Evolutionary conservation across 2,113 vertebrate species (phyloP).

Genomic region (Mobula birostris): DNA sequence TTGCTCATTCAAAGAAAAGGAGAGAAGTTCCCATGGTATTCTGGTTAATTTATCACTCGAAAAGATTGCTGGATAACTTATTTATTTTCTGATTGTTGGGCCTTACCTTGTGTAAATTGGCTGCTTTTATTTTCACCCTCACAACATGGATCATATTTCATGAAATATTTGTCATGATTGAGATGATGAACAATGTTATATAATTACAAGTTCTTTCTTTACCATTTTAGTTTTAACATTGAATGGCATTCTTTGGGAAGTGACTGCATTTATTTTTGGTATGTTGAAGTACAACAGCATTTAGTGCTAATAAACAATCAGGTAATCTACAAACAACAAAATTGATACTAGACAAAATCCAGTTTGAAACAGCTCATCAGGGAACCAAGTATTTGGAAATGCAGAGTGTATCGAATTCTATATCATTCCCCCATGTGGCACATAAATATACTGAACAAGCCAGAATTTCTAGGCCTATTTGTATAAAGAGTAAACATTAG

Average conservation of each 20-base stretch:
- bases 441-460: too few relatives aligned
- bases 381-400: too few relatives aligned
- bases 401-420: too few relatives aligned
- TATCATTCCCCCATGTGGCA: too few relatives aligned
- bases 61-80: neutral
- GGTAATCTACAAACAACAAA: too few relatives aligned
- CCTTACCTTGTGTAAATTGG: neutral
- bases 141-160: neutral
- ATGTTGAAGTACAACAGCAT: too few relatives aligned
- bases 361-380: too few relatives aligned
- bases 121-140: neutral
- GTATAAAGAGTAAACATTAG: neutral
- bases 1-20: neutral
- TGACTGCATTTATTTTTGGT: too few relatives aligned
- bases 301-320: too few relatives aligned
- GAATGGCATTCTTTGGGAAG: neutral
- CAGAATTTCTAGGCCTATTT: neutral
- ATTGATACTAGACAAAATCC: too few relatives aligned
- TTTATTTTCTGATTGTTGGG: neutral
- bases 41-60: neutral
- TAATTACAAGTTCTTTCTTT: neutral
- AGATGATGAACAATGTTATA: neutral
- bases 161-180: neutral
- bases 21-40: neutral
- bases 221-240: neutral